Percentiles rank a stretch among this genome's conserved stretches.
These are phyloP conservation scores for Gobio gobio DNA, from an alignment of 2,113 vertebrate species.

Conservation along the genomic window DNA sequence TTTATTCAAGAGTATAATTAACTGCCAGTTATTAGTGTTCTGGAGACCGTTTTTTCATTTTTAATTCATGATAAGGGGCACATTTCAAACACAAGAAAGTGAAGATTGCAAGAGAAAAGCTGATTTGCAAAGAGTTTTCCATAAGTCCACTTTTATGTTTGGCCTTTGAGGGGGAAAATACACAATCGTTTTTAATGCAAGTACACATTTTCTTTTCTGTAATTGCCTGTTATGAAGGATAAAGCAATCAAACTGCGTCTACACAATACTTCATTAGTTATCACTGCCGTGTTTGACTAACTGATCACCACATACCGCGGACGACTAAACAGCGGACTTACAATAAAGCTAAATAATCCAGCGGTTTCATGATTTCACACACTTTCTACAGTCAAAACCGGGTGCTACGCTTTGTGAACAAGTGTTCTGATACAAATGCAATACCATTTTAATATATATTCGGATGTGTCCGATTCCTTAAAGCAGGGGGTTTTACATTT, in stretches of 20 bases:
- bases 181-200: neutral
- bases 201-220: neutral
- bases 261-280: neutral
- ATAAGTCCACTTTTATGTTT: neutral
- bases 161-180: neutral
- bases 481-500: neutral
- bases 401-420: neutral
- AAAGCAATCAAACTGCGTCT: neutral
- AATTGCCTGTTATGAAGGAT: neutral
- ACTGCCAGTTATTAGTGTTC: constrained; percentile 43
- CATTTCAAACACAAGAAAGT: constrained; percentile 10
- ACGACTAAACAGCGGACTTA: neutral
- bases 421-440: neutral
- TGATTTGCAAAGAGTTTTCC: constrained; percentile 5
- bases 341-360: constrained; percentile 10
- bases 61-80: neutral
- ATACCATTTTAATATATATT: neutral
- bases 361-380: neutral
- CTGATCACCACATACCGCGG: neutral
- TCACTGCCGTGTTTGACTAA: constrained; percentile 1
- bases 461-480: neutral
- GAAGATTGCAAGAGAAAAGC: neutral
- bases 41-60: constrained; percentile 32
- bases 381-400: neutral
- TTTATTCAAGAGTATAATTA: constrained; percentile 49